phyloP scores from a whole-genome alignment of 2,113 vertebrate species.

The Puma concolor region DNA sequence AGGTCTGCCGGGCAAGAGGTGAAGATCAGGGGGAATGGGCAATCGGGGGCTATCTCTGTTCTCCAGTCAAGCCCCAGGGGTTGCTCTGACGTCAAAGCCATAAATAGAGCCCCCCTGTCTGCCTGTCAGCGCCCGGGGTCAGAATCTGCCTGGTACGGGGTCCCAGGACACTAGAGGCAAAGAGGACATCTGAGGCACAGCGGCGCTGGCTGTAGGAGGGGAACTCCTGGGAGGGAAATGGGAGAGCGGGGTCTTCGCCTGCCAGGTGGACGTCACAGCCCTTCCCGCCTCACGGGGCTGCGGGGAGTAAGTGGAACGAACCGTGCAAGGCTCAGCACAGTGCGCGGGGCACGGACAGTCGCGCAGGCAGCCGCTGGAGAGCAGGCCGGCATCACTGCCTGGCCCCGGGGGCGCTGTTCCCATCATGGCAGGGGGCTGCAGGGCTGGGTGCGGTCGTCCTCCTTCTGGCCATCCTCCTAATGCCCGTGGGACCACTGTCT shows the following conservation, averaged over 20 bases:
- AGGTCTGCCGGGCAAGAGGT: not conserved
- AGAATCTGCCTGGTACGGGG: not conserved
- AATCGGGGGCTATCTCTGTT: not conserved
- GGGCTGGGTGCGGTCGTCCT: fast-evolving
- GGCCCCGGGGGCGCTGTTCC: fast-evolving
- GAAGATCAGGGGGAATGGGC: not conserved
- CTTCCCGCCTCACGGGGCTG: not conserved
- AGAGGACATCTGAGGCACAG: not conserved
- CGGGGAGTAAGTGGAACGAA: not conserved
- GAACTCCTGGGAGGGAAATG: not conserved
- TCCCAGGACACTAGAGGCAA: not conserved
- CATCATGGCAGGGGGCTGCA: not conserved
- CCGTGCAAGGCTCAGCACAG: not conserved
- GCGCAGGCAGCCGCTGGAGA: not conserved
- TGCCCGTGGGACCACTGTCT: fast-evolving
- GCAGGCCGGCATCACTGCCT: not conserved
- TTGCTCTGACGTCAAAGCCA: not conserved
- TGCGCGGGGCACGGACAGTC: fast-evolving
- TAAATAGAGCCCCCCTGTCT: not conserved
- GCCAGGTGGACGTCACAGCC: not conserved
- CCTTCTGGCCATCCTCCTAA: not conserved
- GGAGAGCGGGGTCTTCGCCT: not conserved
- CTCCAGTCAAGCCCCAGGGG: not conserved
- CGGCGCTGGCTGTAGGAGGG: fast-evolving
- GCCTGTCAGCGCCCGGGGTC: not conserved